Base-by-base conservation (phyloP, 2,888 invertebrate genomes). In the Eutolmus rufibarbis region DNA sequence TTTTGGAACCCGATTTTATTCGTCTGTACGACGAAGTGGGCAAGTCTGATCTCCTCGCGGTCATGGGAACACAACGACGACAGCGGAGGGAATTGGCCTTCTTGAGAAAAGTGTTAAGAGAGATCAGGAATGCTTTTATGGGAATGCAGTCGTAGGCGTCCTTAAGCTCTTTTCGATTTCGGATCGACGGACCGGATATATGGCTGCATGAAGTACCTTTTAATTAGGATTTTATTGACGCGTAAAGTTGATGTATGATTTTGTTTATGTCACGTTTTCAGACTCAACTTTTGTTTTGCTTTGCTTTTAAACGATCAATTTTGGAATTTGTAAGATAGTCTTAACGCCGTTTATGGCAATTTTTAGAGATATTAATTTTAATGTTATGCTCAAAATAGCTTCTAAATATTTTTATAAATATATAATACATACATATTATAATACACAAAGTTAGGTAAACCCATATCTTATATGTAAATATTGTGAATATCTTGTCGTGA, bases 21-120 rank as follows among this genome's bases (percentile, higher is more conserved):
- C n/a, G 85, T 34, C 43, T 46, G 28, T 9, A 84, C 40, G 66
- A 37, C 37, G 19, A 57, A 57, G 16, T 19, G 37, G 74, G 40
- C 37, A 37, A 76, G 31, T 74, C 16, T 8, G 84, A 28, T 14
- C n/a, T 23, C 57, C 7, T 19, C 51, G 66, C 40, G 84, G 81
- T 56, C 81, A 81, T 81, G 81, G 56, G 81, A 81, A 81, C 51
- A 51, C n/a, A 51, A 16, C 51, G 43, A 51, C n/a, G n/a, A n/a
- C 51, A 2, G 7, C 56, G 31, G 23, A 56, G 46, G 66, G 66
- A 66, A 66, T 23, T 66, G 66, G 66, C 66, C 66, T 40, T 56
- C 31, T 56, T 81, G 81, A 56, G 81, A 81, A 66, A 81, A 81
- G 81, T 81, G 81, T 81, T 81, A 81, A 81, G 81, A 81, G 37